A percentile compares a stretch with the other conserved stretches of the same genome.
These are phyloP conservation scores for Patella depressa DNA, from an alignment of 2,888 invertebrate species.

Conservation along the genomic window DNA sequence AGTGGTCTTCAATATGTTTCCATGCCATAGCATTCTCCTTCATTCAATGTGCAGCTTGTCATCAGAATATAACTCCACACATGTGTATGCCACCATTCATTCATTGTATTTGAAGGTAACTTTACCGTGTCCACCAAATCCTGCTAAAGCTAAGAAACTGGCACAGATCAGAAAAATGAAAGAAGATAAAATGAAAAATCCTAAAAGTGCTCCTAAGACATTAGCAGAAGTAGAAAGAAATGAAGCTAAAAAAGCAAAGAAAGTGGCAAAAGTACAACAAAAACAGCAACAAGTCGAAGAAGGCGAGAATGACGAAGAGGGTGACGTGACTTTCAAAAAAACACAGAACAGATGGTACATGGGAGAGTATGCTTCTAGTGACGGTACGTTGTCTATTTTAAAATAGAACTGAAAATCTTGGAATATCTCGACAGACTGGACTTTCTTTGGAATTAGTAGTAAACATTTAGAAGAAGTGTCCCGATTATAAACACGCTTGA, in stretches of 20 bases:
- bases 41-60: background rate
- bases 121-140: constrained; percentile 66
- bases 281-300: constrained; percentile 36
- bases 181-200: constrained; percentile 64
- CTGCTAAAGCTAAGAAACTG: constrained; percentile 63
- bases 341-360: constrained; percentile 64
- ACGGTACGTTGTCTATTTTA: constrained; percentile 39
- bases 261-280: background rate
- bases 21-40: background rate
- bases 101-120: constrained; percentile 49
- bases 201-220: constrained; percentile 29
- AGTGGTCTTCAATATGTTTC: no score
- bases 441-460: no score
- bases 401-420: no score
- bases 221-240: constrained; percentile 43
- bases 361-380: constrained; percentile 64
- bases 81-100: background rate
- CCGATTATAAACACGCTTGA: no score
- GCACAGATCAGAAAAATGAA: constrained; percentile 62
- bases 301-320: constrained; percentile 34
- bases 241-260: constrained; percentile 44
- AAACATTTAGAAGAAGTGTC: no score
- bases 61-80: background rate
- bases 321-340: constrained; percentile 31
- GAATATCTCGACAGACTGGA: no score